A percentile compares a stretch with the other conserved stretches of the same genome.
Evolutionary conservation across 2,888 invertebrate species (phyloP).

Genomic region (Agonopterix arenella): DNA sequence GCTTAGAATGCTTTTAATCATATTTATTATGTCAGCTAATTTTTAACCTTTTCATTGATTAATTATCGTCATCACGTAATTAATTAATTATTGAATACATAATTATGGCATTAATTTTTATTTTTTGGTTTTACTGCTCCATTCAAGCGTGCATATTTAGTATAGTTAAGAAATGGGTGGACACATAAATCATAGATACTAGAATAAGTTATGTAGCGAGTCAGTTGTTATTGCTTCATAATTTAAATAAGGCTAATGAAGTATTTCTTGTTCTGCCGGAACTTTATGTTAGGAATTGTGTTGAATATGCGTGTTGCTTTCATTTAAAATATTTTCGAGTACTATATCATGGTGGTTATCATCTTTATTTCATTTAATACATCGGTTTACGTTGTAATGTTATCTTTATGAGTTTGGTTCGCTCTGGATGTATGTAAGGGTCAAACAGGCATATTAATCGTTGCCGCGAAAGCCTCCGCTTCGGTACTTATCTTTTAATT

Average conservation of each 20-base stretch:
- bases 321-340: neutral
- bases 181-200: slow-evolving; percentile 52
- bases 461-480: slow-evolving; percentile 41
- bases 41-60: slow-evolving; percentile 59
- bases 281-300: slow-evolving; percentile 11
- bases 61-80: slow-evolving; percentile 58
- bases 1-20: slow-evolving; percentile 35
- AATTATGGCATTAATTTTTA: slow-evolving; percentile 51
- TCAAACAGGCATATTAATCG: slow-evolving; percentile 49
- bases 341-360: slow-evolving; percentile 3
- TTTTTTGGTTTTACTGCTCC: slow-evolving; percentile 53
- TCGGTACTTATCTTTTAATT: slow-evolving; percentile 63
- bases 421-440: slow-evolving; percentile 31
- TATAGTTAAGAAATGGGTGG: slow-evolving; percentile 39
- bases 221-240: slow-evolving; percentile 53
- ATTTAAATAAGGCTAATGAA: slow-evolving; percentile 62
- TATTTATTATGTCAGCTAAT: slow-evolving; percentile 55
- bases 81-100: slow-evolving; percentile 64
- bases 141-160: slow-evolving; percentile 48
- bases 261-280: slow-evolving; percentile 29
- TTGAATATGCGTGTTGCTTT: neutral
- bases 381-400: slow-evolving; percentile 30
- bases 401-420: slow-evolving; percentile 39
- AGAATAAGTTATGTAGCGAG: slow-evolving; percentile 36
- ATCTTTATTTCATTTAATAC: slow-evolving; percentile 11